Evolutionary conservation across 2,113 vertebrate species (phyloP), one percentile per base, ranked within the genome.

Genomic region (Nerophis ophidion): DNA sequence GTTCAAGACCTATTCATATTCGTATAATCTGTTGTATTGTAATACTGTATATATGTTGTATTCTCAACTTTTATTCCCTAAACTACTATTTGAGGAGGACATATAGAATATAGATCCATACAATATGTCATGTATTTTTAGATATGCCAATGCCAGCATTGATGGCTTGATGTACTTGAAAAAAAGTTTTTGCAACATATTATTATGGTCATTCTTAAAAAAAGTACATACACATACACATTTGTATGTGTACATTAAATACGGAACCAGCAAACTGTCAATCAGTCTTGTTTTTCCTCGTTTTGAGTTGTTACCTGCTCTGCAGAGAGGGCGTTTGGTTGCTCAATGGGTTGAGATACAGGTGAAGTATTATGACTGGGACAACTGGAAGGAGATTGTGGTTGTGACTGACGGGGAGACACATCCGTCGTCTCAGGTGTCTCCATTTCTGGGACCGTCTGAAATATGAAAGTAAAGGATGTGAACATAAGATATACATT

Each of bases 371-470:
- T 67, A 51, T 70, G 54, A 57, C 45, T 44, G 60, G 65, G 50
- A 54, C 50, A 60, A 16, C 33, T 59, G 55, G 80, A 1, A 14
- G 66, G 63, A 40, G 70, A 19, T 58, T 70, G 76, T 16, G 56
- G 42, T 69, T 72, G 57, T 46, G 74, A 16, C 63, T 68, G 71
- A 19, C 14, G 51, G 10, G 71, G 33, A 5, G 63, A 48, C 44
- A 62, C 61, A 9, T 65, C 14, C 8, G 48, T 5, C 1, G 47
- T 56, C 8, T 82, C 74, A 17, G 75, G 40, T 6, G 74, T 57
- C 50, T 75, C 87, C 0, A 92, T 90, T 64, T 84, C 91, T 16
- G 92, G 93, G 47, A 91, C 88, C 34, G 93, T 96, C 96, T 99
- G 72, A 1, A 48, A 63, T 13, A 72, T n/a, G 8, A 65, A 63